phyloP scores from a whole-genome alignment of 2,797 vertebrate genomes.

The Manis crassicaudata region DNA sequence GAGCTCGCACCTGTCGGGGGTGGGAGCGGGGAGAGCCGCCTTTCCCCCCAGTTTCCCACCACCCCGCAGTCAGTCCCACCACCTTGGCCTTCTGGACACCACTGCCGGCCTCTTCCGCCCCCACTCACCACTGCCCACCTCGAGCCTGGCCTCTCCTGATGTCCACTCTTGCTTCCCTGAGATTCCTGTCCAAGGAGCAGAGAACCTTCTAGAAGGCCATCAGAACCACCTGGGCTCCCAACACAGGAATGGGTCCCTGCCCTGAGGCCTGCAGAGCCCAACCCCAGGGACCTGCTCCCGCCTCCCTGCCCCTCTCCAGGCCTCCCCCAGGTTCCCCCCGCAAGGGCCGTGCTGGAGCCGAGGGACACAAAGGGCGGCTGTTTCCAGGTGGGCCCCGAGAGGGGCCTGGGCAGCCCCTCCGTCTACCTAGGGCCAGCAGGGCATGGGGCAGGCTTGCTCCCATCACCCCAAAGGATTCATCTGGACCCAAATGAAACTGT shows the following conservation, averaged over 20 bases:
- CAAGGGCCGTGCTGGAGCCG: too few species aligned
- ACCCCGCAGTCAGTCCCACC: rapidly evolving
- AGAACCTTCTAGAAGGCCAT: background rate
- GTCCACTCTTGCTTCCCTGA: rapidly evolving
- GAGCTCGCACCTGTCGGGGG: rapidly evolving
- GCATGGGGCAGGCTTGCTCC: rapidly evolving
- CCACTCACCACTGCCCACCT: rapidly evolving
- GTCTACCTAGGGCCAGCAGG: background rate
- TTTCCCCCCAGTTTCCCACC: rapidly evolving
- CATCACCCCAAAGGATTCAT: background rate
- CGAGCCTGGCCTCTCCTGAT: background rate
- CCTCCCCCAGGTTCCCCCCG: rapidly evolving
- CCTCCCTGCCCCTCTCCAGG: background rate
- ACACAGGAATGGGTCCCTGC: rapidly evolving
- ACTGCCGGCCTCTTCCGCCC: rapidly evolving
- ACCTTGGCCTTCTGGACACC: rapidly evolving
- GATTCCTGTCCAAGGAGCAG: background rate
- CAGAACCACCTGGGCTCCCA: background rate
- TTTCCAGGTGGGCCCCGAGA: rapidly evolving
- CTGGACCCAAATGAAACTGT: background rate
- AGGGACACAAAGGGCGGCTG: rapidly evolving
- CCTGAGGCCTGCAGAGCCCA: rapidly evolving
- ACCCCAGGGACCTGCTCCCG: rapidly evolving
- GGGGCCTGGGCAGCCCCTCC: rapidly evolving
- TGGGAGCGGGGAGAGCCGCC: too few species aligned